A percentile compares a stretch with the other conserved stretches of the same genome.
phyloP scores from a whole-genome alignment of 2,888 invertebrate species.

The Meiosimyza platycephala region DNA sequence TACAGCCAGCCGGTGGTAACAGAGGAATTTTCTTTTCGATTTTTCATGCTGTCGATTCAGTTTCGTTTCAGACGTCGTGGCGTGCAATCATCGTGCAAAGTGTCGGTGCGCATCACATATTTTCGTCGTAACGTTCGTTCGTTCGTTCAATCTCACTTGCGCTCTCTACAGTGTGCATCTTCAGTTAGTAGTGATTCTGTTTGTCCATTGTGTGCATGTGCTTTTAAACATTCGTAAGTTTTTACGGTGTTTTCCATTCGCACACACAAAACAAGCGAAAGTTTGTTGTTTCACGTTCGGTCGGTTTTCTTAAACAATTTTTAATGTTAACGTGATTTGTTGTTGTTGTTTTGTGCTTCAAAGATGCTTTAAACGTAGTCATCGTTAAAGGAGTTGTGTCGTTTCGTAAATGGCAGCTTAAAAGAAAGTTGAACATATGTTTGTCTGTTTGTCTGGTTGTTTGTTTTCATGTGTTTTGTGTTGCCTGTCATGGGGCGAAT shows the following conservation, averaged over 20 bases:
- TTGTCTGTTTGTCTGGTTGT: no score
- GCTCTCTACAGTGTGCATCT: background rate
- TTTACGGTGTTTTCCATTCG: background rate
- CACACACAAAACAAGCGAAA: slow-evolving; percentile 26
- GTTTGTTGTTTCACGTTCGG: slow-evolving; percentile 10
- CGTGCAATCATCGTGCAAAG: slow-evolving; percentile 19
- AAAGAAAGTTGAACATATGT: no score
- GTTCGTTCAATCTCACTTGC: background rate
- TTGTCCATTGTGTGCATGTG: background rate
- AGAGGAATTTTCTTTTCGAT: slow-evolving; percentile 24
- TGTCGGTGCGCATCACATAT: background rate
- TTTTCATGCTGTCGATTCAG: slow-evolving; percentile 19
- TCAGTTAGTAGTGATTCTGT: background rate
- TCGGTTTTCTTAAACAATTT: slow-evolving; percentile 1
- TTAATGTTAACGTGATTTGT: background rate
- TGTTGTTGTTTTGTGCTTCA: no score
- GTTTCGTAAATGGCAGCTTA: no score
- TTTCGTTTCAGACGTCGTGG: slow-evolving; percentile 26
- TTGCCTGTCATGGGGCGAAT: no score
- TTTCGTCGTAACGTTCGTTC: background rate
- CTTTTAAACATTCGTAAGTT: background rate
- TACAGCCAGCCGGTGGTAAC: background rate
- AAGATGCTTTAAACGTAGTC: no score
- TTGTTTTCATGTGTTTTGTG: no score
- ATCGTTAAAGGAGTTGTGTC: no score